phyloP scores from a whole-genome alignment of 2,888 invertebrate genomes.

The Dusona sp. region DNA sequence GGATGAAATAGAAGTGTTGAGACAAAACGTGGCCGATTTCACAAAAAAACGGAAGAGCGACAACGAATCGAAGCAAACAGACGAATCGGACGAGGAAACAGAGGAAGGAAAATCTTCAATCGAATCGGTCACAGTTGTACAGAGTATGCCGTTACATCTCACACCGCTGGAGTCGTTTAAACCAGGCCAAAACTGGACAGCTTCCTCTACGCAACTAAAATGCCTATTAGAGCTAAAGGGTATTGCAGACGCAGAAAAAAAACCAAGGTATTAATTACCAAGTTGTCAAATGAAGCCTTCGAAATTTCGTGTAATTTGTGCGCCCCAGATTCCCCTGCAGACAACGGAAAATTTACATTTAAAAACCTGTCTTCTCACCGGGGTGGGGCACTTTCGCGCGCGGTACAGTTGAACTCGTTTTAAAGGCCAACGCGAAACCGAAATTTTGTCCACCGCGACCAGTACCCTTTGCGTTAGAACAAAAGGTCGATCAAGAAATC shows the following conservation, averaged over 20 bases:
- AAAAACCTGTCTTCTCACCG: not conserved
- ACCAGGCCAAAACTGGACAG: conserved; percentile 18
- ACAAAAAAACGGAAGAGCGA: not conserved
- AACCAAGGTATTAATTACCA: conserved; percentile 15
- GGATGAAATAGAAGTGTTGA: not conserved
- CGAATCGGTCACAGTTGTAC: not conserved
- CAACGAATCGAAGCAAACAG: not conserved
- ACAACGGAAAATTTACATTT: conserved; percentile 3
- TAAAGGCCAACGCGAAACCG: conserved; percentile 13
- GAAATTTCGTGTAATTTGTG: conserved; percentile 26
- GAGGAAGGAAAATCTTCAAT: not conserved
- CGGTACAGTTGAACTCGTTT: not conserved
- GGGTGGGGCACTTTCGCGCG: not conserved
- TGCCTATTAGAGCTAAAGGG: conserved; percentile 19
- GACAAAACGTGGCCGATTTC: not conserved
- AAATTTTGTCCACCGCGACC: not conserved
- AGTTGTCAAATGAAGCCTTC: conserved; percentile 2
- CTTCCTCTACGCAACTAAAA: conserved; percentile 12
- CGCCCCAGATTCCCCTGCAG: conserved; percentile 19
- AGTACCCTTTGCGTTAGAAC: not conserved
- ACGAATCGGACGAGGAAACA: not conserved
- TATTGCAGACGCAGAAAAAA: conserved; percentile 15
- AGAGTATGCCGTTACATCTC: no score
- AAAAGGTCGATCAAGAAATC: conserved; percentile 22
- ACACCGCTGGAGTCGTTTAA: conserved; percentile 27